Percentiles rank a stretch among this genome's conserved stretches.
phyloP scores from a whole-genome alignment of 2,113 vertebrate species.

The Pipra filicauda region DNA sequence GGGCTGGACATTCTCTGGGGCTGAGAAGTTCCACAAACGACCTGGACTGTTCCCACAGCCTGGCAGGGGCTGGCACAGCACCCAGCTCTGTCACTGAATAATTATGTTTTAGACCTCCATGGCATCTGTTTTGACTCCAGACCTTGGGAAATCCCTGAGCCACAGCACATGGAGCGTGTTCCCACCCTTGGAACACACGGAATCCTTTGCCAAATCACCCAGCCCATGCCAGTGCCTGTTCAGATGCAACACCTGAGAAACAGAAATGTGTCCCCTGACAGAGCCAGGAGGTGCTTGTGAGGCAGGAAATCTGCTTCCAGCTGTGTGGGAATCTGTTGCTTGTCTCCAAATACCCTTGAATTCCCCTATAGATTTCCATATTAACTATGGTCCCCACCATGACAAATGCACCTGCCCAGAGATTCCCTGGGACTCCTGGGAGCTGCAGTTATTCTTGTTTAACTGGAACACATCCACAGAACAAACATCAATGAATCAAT shows the following conservation, averaged over 20 bases:
- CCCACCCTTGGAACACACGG: background rate
- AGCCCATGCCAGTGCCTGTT: background rate
- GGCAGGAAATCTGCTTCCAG: background rate
- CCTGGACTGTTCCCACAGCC: background rate
- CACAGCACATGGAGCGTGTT: rapidly evolving
- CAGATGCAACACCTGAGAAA: background rate
- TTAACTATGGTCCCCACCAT: background rate
- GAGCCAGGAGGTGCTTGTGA: background rate
- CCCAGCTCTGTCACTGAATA: rapidly evolving
- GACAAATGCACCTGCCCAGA: background rate
- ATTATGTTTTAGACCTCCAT: rapidly evolving
- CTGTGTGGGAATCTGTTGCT: background rate
- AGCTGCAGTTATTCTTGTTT: background rate
- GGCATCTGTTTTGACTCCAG: background rate
- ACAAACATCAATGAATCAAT: background rate
- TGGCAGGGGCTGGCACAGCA: background rate
- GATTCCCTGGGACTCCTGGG: background rate
- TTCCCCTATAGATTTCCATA: background rate
- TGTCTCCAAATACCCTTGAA: background rate
- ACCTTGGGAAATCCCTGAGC: background rate
- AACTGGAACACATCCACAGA: background rate
- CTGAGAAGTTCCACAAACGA: background rate
- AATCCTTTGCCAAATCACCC: rapidly evolving
- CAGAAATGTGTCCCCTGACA: background rate
- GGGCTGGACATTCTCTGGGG: background rate